phyloP scores from a whole-genome alignment of 2,888 invertebrate genomes.

The Ornithoptera priamus region DNA sequence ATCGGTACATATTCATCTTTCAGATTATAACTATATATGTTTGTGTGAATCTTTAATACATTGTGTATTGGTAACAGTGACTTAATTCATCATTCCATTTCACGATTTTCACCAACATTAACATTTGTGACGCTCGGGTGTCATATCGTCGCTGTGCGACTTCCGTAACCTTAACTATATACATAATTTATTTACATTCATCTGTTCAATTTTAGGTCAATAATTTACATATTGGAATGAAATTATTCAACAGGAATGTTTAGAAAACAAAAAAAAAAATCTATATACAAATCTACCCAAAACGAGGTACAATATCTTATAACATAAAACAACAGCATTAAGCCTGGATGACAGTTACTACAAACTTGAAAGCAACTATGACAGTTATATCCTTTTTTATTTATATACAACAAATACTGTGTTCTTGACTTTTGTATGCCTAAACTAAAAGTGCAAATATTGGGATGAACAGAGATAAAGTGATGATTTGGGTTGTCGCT shows the following conservation, averaged over 20 bases:
- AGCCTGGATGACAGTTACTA: conserved; percentile 62
- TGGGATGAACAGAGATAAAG: conserved; percentile 53
- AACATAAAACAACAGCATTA: conserved; percentile 61
- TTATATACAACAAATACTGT: conserved; percentile 62
- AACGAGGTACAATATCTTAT: conserved; percentile 39
- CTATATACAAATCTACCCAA: conserved; percentile 61
- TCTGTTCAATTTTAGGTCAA: conserved; percentile 65
- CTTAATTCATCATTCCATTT: conserved; percentile 44
- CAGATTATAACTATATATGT: conserved; percentile 8
- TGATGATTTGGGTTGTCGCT: conserved; percentile 47
- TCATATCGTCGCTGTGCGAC: conserved; percentile 69
- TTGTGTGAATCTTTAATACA: conserved; percentile 16
- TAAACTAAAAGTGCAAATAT: conserved; percentile 61
- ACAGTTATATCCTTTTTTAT: conserved; percentile 53
- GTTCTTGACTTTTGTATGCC: conserved; percentile 35
- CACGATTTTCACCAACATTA: conserved; percentile 50
- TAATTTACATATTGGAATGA: conserved; percentile 70
- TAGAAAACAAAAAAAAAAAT: conserved; percentile 55
- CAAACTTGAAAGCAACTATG: conserved; percentile 59
- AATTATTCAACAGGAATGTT: conserved; percentile 75
- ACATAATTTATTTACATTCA: conserved; percentile 75
- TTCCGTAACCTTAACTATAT: conserved; percentile 66
- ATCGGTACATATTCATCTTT: conserved; percentile 1
- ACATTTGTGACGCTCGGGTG: conserved; percentile 35
- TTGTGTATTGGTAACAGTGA: conserved; percentile 29